Evolutionary conservation across 2,888 invertebrate species (phyloP), one percentile per base, ranked within the genome.

Genomic region (Leptogaster cylindrica): DNA sequence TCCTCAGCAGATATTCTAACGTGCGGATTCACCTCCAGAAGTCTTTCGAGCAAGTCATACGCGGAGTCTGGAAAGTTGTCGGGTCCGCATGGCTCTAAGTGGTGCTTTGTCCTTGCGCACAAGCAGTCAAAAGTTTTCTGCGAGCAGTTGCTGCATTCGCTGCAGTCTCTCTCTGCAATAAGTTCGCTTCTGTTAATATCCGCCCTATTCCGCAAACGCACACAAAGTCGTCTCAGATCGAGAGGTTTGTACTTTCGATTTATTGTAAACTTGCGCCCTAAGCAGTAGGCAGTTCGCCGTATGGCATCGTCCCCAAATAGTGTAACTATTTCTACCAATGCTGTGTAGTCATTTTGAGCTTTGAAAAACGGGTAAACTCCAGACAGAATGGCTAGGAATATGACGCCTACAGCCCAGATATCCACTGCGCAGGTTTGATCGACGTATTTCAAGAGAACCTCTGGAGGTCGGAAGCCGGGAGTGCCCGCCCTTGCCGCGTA

Each of bases 391-490:
- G 88, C 88, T 3, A 92, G 82, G 76, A 95, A 86, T 73, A 95
- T 92, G 55, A 95, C 89, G 67, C 95, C 95, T 44, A 88, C 87
- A 52, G 95, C 92, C 95, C 95, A 95, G 74, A 92, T 84, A 82
- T 95, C 95, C 72, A 95, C 91, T 70, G 91, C 91, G 74, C 91
- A 89, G 28, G 89, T 88, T 83, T 95, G 95, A 69, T 86, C 83
- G n/a, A 86, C 83, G 78, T 87, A 87, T 81, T 92, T 92, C 27
- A 95, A 83, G 72, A 92, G 80, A 73, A 92, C 91, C 83, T 93
- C 95, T 0, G 94, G 94, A 65, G 95, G 91, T 25, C 95, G 85
- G 80, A 91, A 95, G 31, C 95, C 95, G 63, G 93, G 93, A 46
- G 95, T 95, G 70, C 95, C 95, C 64, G 94, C 94, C 74, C 94